Base-by-base conservation (phyloP, 2,113 vertebrate species). In the Willisornis vidua region DNA sequence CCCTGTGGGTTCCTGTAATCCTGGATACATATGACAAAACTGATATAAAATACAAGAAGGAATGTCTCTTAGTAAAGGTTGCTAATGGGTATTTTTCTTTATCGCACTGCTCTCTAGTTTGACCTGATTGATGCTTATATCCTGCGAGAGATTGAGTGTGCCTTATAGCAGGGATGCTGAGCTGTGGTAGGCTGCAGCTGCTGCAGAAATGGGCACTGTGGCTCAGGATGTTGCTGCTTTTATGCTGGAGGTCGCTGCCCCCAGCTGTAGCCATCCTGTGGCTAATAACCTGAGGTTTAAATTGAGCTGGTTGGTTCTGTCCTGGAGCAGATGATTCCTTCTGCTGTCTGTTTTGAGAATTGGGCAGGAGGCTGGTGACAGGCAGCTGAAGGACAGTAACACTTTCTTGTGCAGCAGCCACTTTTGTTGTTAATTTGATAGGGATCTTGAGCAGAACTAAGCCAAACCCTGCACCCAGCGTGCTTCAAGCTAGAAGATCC, bases 341-440 rank as follows among this genome's bases (percentile, higher is more conserved):
- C 4, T 0, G 0, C 71, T 4, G 1, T 39, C 26, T 3, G 0
- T 61, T 83, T 72, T 55, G 55, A 20, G 57, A 41, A 8, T 1
- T 31, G 67, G 46, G 57, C 55, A 46, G 59, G 39, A 51, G 58
- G 66, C 29, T 75, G 66, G 3, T 26, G 73, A 10, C 24, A 26
- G 84, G 45, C 76, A 41, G 51, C 43, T 51, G 85, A 59, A 71
- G 70, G 73, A 9, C 81, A 37, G 24, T 15, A 49, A 28, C 24
- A 2, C 46, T 58, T 41, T 10, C 55, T n/a, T 7, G 10, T 31
- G 39, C 46, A 68, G 75, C 72, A 73, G 49, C 67, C 6, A 3
- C 26, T 91, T 65, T 15, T 7, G 6, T 51, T 92, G 19, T 48
- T 83, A 16, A 29, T 80, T 78, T 73, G 16, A 7, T 10, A 9